Evolutionary conservation across 23 tunicate genomes (phyloP).

Genomic region (Trididemnum nubilum): DNA sequence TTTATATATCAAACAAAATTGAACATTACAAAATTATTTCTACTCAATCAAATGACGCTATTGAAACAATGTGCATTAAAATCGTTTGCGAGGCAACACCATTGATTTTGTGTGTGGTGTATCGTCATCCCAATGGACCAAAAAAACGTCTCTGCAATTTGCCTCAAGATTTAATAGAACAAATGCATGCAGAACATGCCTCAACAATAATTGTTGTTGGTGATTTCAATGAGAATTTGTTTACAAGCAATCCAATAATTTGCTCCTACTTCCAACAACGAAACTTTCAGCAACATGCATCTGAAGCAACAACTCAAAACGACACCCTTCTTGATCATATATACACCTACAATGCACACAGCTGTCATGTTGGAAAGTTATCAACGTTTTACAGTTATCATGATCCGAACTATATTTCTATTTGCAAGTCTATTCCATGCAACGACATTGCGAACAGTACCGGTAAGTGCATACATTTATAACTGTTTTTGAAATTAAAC

Average conservation of each 20-base stretch:
- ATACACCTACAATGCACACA: not conserved
- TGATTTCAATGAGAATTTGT: slow-evolving; percentile 14
- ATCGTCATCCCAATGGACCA: not conserved
- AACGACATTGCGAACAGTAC: not conserved
- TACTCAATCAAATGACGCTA: not conserved
- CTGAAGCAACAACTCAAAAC: not conserved
- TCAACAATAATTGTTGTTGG: not conserved
- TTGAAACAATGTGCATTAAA: not conserved
- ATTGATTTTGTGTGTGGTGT: not conserved
- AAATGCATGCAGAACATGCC: not conserved
- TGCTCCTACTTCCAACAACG: not conserved
- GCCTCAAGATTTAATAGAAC: not conserved
- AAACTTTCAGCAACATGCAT: not conserved
- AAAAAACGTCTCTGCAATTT: not conserved
- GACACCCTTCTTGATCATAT: slow-evolving; percentile 12
- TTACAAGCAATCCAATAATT: not conserved
- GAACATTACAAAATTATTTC: not conserved
- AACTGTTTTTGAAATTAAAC: too few species aligned
- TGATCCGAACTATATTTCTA: not conserved
- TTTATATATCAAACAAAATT: not conserved
- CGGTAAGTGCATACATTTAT: not conserved
- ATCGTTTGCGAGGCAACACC: not conserved
- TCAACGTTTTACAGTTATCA: slow-evolving; percentile 18
- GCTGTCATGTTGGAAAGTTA: not conserved
- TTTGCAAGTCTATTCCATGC: not conserved